These are phyloP conservation scores for Diadegma fenestrale DNA, from an alignment of 2,888 invertebrate genomes.

Conservation along the genomic window DNA sequence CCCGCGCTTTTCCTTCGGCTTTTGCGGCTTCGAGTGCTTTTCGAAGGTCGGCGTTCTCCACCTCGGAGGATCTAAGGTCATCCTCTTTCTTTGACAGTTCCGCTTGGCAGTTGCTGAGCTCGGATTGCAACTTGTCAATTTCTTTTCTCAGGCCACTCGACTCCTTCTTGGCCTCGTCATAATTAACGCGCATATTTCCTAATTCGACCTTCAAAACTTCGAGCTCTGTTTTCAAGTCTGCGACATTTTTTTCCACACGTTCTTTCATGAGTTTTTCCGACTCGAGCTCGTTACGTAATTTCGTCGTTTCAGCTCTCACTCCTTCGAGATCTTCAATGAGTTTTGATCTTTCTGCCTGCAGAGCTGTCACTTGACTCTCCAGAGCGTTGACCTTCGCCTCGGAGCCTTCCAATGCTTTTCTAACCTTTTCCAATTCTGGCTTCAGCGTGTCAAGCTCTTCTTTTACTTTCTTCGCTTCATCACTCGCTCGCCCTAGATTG, in stretches of 20 bases:
- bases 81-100: conserved; percentile 30
- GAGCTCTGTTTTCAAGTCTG: conserved; percentile 60
- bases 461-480: conserved; percentile 44
- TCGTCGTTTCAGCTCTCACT: conserved; percentile 51
- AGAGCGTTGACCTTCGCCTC: conserved; percentile 48
- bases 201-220: conserved; percentile 63
- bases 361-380: conserved; percentile 55
- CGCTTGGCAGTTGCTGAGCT: conserved; percentile 43
- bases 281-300: conserved; percentile 51
- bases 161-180: conserved; percentile 67
- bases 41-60: conserved; percentile 59
- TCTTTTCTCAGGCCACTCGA: conserved; percentile 64
- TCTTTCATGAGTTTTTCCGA: conserved; percentile 65
- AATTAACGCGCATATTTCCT: conserved; percentile 55
- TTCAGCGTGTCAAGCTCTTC: conserved; percentile 58
- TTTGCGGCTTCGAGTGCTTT: conserved; percentile 57
- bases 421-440: conserved; percentile 56
- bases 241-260: conserved; percentile 57
- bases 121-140: conserved; percentile 52
- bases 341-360: conserved; percentile 58
- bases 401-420: conserved; percentile 21
- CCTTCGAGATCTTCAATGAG: conserved; percentile 63
- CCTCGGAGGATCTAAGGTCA: conserved; percentile 39
- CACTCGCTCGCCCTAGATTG: conserved; percentile 39
- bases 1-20: conserved; percentile 65